Evolutionary conservation across 2,888 invertebrate species (phyloP).

Genomic region (Pilophorus perplexus): DNA sequence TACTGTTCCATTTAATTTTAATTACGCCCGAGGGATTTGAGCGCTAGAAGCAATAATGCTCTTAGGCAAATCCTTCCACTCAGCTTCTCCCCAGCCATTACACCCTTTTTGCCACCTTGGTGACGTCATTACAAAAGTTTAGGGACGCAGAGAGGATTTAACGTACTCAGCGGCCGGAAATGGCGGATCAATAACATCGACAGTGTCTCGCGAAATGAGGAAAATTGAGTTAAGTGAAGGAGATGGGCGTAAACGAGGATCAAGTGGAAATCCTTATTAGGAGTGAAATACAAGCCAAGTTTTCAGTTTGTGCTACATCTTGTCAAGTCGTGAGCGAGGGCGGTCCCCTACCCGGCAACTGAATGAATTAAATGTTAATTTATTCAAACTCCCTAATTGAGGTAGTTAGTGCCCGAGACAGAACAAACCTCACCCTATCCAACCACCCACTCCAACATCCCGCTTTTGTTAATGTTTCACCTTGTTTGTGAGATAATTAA

Average conservation of each 20-base stretch:
- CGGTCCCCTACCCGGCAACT: slow-evolving; percentile 4
- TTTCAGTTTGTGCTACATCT: too few relatives aligned
- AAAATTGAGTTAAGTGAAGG: slow-evolving; percentile 23
- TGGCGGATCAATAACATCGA: not conserved
- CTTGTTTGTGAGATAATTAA: slow-evolving; percentile 32
- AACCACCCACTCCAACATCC: not conserved
- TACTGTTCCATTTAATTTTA: slow-evolving; percentile 9
- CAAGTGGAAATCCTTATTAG: not conserved
- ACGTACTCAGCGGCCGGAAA: not conserved
- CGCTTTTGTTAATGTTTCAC: slow-evolving; percentile 21
- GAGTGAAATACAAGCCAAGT: not conserved
- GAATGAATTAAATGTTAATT: slow-evolving; percentile 40
- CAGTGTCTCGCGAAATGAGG: not conserved
- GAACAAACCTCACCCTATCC: slow-evolving; percentile 19
- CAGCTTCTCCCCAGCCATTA: slow-evolving; percentile 8
- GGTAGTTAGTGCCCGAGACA: slow-evolving; percentile 34
- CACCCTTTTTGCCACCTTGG: not conserved
- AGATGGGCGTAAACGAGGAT: slow-evolving; percentile 36
- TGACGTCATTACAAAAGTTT: too few relatives aligned
- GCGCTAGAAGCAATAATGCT: slow-evolving; percentile 5
- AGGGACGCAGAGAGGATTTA: not conserved
- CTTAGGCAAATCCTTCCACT: slow-evolving; percentile 29
- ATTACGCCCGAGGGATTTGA: not conserved
- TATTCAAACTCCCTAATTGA: slow-evolving; percentile 38
- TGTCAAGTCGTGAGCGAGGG: too few relatives aligned